Evolutionary conservation across 2,797 vertebrate species (phyloP), one percentile per base, ranked within the genome.

Genomic region (Myiotriccus ornatus): DNA sequence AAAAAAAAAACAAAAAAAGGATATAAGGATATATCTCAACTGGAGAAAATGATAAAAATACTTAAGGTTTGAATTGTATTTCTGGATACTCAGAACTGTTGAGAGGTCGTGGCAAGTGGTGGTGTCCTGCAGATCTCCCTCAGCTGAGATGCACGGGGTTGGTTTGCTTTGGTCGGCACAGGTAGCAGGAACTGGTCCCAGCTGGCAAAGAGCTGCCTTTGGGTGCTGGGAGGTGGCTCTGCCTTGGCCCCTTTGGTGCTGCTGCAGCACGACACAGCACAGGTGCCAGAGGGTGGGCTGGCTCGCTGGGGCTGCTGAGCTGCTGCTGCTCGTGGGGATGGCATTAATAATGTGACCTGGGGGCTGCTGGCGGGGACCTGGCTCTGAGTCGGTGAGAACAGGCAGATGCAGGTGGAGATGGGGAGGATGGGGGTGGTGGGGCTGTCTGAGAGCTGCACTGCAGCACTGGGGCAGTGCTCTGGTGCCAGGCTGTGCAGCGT

Each of bases 301-400:
- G n/a, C 21, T 22, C 5, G 1, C 22, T 11, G 32, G 43, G 44
- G 39, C 3, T 37, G 19, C 49, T 53, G 84, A 59, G 77, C 64
- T 81, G 68, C 76, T 65, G 63, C 52, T 75, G 80, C 43, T 76
- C 1, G 0, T 12, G 53, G 43, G 41, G n/a, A 28, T 71, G 17
- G 1, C 8, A 12, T 32, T 32, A n/a, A 7, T 5, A 12, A 24
- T 1, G 25, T 19, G 52, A 56, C 15, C 11, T 14, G 10, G 25
- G 37, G 55, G 34, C 46, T 79, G 69, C 64, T 35, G 63, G 46
- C 65, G 35, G 34, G 37, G 50, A 12, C 59, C 27, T 30, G 53
- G 34, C 12, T 35, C 46, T 20, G 60, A 27, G 16, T 7, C 0
- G 0, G 19, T 39, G 77, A 27, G 34, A 22, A 41, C 0, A 10